Base-by-base conservation (phyloP, 1,140 invertebrate species). In the Diabrotica undecimpunctata region DNA sequence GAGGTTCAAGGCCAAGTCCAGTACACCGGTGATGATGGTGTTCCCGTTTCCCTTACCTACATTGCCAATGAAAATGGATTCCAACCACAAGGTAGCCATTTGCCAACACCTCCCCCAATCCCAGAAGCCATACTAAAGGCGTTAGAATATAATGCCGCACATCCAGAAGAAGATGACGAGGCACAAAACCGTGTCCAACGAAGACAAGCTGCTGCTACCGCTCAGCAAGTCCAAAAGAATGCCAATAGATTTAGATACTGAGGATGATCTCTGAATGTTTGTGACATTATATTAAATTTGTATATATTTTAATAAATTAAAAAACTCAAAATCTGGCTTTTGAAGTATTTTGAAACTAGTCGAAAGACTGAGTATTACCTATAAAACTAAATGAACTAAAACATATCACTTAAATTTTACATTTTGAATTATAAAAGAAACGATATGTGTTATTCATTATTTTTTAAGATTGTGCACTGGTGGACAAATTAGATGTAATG, bases 71-170 rank as follows among this genome's bases (percentile, higher is more conserved):
- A 86, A 58, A 81, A 81, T 53, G 84, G 84, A 12, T 87, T 83
- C 79, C 83, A 83, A 12, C 80, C 85, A 2, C 75, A 82, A 5
- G 86, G 86, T 8, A 82, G 76, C 11, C 84, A 86, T 74, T 69
- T 87, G 35, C 85, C 85, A 8, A 85, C 83, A 0, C 82, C 85
- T 7, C 85, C 84, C 0, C 84, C 84, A 35, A 81, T 83, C 11
- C 85, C 85, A 9, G 57, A 73, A 13, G 79, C 76, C 4, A 85
- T 86, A 69, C 62, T 80, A 12, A 75, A 77, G 38, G 72, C 82
- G 8, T 68, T 85, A 35, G 79, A 83, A 64, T 84, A 77, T 75
- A 83, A 82, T 74, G 77, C 77, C 51, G 78, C 78, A 0, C 80
- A 84, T 72, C 81, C 83, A 12, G 76, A 81, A 71, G 39, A 60